A percentile compares a stretch with the other conserved stretches of the same genome.
phyloP scores from a whole-genome alignment of 2,113 vertebrate genomes.

The Hystrix brachyura region DNA sequence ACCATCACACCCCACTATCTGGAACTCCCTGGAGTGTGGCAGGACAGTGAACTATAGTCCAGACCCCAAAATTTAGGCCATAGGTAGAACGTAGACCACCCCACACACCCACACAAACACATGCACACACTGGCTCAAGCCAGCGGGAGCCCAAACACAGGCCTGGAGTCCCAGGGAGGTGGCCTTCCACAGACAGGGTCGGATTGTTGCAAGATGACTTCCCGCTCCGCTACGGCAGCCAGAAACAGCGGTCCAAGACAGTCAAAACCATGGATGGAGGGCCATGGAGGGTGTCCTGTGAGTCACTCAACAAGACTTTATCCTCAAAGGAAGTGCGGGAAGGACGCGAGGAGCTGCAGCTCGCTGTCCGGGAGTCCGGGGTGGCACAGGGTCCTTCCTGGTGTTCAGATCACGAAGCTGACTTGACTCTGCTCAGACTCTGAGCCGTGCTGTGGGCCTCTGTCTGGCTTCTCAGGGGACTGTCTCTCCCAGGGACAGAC shows the following conservation, averaged over 20 bases:
- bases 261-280: not conserved
- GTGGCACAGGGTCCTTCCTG: not conserved
- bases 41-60: not conserved
- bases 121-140: not conserved
- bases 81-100: not conserved
- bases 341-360: not conserved
- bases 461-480: not conserved
- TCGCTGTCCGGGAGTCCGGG: not conserved
- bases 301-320: not conserved
- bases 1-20: not conserved
- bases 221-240: not conserved
- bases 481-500: not conserved
- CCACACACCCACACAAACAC: not conserved
- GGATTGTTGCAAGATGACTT: not conserved
- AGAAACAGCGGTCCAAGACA: not conserved
- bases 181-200: not conserved
- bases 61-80: not conserved
- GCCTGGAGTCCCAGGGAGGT: not conserved
- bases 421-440: fast-evolving
- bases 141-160: not conserved
- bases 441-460: not conserved
- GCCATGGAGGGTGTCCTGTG: not conserved
- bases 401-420: not conserved
- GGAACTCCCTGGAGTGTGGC: not conserved
- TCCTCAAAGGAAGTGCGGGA: not conserved